Evolutionary conservation across 2,797 vertebrate genomes (phyloP).

Genomic region (Myoxocephalus aenaeus): DNA sequence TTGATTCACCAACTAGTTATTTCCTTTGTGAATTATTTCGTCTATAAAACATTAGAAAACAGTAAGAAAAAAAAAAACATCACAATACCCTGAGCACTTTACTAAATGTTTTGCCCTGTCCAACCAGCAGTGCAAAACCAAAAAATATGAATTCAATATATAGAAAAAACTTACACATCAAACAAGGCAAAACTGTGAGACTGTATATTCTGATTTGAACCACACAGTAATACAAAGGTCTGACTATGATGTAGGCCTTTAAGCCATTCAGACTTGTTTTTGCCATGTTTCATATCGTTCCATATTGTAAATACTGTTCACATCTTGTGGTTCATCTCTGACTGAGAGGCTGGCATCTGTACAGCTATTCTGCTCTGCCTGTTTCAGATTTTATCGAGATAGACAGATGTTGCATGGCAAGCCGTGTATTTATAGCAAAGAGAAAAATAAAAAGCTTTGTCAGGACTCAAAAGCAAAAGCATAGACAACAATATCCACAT

Average conservation of each 20-base stretch:
- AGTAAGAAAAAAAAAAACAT: not conserved
- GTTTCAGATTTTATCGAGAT: constrained; percentile 40
- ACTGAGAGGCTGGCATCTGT: constrained; percentile 1
- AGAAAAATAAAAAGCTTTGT: constrained; percentile 12
- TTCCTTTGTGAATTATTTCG: not conserved
- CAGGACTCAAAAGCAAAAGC: constrained; percentile 24
- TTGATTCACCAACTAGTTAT: no score
- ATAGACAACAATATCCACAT: not conserved
- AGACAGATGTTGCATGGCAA: constrained; percentile 20
- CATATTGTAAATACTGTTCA: not conserved
- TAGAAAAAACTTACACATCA: not conserved
- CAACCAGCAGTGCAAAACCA: not conserved
- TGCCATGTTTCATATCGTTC: not conserved
- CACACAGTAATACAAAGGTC: no score
- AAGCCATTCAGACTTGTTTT: not conserved
- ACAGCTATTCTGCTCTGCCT: constrained; percentile 12
- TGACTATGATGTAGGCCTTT: not conserved
- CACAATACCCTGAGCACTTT: not conserved
- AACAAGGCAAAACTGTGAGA: not conserved
- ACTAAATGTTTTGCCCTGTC: not conserved
- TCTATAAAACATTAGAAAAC: not conserved
- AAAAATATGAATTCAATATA: not conserved
- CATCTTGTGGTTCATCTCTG: not conserved
- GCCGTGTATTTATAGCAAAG: constrained; percentile 42
- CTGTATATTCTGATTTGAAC: not conserved